Conservation (phyloP, 2,113 vertebrate species). For the Centropus bengalensis region DNA sequence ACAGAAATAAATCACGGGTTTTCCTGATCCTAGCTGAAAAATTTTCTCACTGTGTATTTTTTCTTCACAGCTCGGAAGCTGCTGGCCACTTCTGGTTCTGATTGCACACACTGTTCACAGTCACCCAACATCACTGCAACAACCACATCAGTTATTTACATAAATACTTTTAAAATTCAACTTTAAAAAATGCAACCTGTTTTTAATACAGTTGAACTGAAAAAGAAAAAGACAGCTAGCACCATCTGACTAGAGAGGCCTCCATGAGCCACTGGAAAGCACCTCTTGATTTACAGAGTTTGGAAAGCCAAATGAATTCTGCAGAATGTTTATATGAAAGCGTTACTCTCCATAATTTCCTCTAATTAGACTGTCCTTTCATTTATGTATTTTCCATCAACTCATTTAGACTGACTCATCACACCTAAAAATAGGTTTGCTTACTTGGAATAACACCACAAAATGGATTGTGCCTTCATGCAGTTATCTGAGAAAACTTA, state of each 20-base stretch:
- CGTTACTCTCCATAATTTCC: conserved; percentile 23
- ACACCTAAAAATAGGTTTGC: conserved; percentile 47
- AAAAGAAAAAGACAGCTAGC: neutral
- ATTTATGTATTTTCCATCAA: conserved; percentile 42
- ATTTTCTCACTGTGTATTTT: neutral
- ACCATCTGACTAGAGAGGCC: neutral
- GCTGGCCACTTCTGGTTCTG: neutral
- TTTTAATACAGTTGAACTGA: neutral
- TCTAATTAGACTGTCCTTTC: conserved; percentile 25
- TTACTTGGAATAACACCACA: conserved; percentile 4
- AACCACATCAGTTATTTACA: neutral
- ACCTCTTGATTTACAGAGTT: neutral
- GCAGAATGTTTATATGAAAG: conserved; percentile 30
- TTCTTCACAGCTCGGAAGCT: neutral
- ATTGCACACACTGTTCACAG: neutral
- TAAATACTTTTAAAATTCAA: neutral
- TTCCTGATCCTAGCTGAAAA: neutral
- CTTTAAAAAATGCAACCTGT: neutral
- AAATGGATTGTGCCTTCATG: neutral
- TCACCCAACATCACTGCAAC: neutral
- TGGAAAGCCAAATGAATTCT: conserved; percentile 26
- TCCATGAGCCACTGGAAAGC: neutral
- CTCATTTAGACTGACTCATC: conserved; percentile 24
- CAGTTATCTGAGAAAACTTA: neutral
- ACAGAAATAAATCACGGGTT: neutral